Percentiles rank a stretch among this genome's conserved stretches.
These are phyloP conservation scores for Fukomys damarensis DNA, from an alignment of 2,113 vertebrate genomes.

Conservation along the genomic window DNA sequence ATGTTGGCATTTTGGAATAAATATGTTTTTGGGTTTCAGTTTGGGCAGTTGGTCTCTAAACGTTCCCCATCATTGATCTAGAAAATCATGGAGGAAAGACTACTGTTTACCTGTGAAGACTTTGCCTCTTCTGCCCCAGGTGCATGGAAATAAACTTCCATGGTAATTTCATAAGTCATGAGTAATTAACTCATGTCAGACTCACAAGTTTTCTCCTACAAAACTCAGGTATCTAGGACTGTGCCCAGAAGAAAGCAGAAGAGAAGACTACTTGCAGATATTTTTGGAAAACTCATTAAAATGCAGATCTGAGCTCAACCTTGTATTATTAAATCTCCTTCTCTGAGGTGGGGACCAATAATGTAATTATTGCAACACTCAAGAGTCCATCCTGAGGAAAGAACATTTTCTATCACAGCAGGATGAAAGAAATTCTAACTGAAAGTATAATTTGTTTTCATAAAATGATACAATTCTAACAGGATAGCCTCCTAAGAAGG, in stretches of 20 bases:
- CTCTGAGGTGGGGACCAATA: background rate
- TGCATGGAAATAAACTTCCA: background rate
- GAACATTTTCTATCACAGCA: background rate
- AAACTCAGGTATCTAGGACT: background rate
- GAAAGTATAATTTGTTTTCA: background rate
- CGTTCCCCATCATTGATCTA: background rate
- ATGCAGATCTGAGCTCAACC: background rate
- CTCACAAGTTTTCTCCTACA: background rate
- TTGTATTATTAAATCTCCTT: background rate
- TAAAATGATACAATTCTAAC: background rate
- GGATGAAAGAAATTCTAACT: background rate
- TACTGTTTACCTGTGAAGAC: background rate
- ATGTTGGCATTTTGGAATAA: background rate
- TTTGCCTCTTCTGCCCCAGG: background rate
- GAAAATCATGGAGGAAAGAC: background rate
- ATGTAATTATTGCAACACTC: background rate
- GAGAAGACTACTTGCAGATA: background rate
- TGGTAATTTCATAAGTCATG: background rate
- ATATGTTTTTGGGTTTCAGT: background rate
- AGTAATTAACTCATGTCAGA: background rate
- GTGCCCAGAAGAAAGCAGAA: background rate
- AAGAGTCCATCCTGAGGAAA: background rate
- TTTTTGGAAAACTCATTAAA: background rate
- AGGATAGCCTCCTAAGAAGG: background rate
- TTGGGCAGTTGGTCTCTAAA: background rate